Evolutionary conservation across 2,113 vertebrate genomes (phyloP).

Genomic region (Cariama cristata): DNA sequence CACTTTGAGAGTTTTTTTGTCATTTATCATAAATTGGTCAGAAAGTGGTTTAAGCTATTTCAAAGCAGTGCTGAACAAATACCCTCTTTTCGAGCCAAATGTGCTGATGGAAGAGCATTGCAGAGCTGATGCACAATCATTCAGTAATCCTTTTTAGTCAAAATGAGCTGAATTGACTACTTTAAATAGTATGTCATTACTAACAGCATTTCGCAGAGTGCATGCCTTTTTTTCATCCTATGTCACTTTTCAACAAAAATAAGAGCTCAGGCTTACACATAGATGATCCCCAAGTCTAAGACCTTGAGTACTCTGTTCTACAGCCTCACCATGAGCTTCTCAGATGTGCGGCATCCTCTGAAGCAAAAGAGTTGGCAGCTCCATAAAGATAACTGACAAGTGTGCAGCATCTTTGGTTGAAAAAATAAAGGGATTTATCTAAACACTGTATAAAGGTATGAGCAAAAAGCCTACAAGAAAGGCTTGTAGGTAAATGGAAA

Average conservation of each 20-base stretch:
- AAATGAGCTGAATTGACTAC: background rate
- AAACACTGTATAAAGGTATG: background rate
- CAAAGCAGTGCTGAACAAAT: background rate
- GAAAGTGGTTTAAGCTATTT: background rate
- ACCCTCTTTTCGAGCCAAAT: background rate
- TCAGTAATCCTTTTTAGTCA: background rate
- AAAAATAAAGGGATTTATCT: background rate
- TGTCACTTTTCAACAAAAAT: background rate
- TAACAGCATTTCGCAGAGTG: background rate
- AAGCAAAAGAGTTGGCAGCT: background rate
- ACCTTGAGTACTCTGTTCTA: background rate
- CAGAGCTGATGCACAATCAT: background rate
- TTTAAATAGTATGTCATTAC: background rate
- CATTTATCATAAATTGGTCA: background rate
- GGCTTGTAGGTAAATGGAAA: background rate
- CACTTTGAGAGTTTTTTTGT: background rate
- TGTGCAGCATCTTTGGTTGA: background rate
- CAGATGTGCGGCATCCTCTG: background rate
- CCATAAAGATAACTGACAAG: background rate
- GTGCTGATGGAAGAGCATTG: background rate
- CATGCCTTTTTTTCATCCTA: background rate
- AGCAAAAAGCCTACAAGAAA: background rate
- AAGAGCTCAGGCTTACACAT: background rate
- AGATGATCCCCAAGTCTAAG: background rate
- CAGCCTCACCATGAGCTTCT: background rate